Evolutionary conservation across 2,113 vertebrate genomes (phyloP), one percentile per base, ranked within the genome.

Genomic region (Procavia capensis): DNA sequence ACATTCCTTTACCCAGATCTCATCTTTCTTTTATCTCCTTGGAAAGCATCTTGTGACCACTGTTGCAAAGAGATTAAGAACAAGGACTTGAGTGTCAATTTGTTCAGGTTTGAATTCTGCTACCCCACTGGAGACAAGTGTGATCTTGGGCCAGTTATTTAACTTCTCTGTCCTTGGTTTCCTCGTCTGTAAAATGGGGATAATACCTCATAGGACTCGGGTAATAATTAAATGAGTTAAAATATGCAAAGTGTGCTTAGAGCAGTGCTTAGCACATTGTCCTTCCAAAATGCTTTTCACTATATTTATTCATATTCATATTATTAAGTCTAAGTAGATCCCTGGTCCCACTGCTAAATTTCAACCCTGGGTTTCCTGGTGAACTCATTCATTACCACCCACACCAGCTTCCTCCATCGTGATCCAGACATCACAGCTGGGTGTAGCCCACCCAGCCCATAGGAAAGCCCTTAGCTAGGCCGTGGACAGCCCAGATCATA

Each of bases 81-180:
- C 10, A 20, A 91, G 54, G 20, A 64, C 16, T 66, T 11, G 22
- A 29, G 25, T 68, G 31, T 31, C 74, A 70, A 5, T 2, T 54
- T 93, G 17, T 81, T 34, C 76, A 2, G 17, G 7, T 57, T 93
- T 85, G 47, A 74, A 78, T 95, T 59, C 25, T 47, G 83, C 64
- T 34, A 22, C 27, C 31, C 16, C 64, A 66, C 25, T 27, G 86
- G 50, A 14, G 59, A 85, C 4, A 20, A 79, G 1, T 85, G 36
- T 85, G 88, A 87, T 57, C 47, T 91, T 47, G 45, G 50, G 8
- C 41, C 43, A 43, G 68, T 91, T 85, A 39, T 29, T 74, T 81
- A 19, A 36, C 31, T 29, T 85, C 27, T 95, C 47, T 88, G 27
- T 72, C 59, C 43, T 89, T 86, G 66, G 43, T 80, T 93, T 92